Evolutionary conservation across 2,797 vertebrate species (phyloP).

Genomic region (Pogoniulus pusillus): DNA sequence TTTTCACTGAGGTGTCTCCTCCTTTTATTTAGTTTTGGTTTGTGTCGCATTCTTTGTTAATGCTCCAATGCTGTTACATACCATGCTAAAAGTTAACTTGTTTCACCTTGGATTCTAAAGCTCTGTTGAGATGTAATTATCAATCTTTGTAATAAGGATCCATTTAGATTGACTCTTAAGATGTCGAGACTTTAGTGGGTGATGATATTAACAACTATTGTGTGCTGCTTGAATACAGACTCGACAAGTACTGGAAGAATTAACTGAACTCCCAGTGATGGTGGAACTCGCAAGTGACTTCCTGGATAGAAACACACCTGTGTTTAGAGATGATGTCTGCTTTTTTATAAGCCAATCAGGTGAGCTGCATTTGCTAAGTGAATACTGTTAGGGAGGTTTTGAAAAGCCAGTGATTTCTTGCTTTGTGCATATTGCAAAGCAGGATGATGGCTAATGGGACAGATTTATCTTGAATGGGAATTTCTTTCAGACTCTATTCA

Average conservation of each 20-base stretch:
- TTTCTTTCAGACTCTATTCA: neutral
- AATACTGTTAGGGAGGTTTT: neutral
- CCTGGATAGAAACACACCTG: slow-evolving; percentile 93
- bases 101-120: neutral
- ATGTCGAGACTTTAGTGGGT: neutral
- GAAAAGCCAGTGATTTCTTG: neutral
- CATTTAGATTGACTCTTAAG: neutral
- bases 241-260: slow-evolving; percentile 91
- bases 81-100: neutral
- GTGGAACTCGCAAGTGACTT: slow-evolving; percentile 97
- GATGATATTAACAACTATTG: neutral
- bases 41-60: neutral
- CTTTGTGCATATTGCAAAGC: neutral
- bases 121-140: neutral
- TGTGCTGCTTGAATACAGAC: slow-evolving; percentile 79
- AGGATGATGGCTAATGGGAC: neutral
- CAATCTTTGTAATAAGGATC: neutral
- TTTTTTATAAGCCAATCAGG: slow-evolving; percentile 98
- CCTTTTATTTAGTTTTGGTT: neutral
- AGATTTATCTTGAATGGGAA: neutral
- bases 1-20: neutral
- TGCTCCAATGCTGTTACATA: neutral
- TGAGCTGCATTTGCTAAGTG: slow-evolving; percentile 55
- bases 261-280: slow-evolving; percentile 96
- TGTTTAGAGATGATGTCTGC: slow-evolving; percentile 96